A percentile compares a stretch with the other conserved stretches of the same genome.
Conservation (phyloP, 2,113 vertebrate genomes). For the Capricornis sumatraensis region DNA sequence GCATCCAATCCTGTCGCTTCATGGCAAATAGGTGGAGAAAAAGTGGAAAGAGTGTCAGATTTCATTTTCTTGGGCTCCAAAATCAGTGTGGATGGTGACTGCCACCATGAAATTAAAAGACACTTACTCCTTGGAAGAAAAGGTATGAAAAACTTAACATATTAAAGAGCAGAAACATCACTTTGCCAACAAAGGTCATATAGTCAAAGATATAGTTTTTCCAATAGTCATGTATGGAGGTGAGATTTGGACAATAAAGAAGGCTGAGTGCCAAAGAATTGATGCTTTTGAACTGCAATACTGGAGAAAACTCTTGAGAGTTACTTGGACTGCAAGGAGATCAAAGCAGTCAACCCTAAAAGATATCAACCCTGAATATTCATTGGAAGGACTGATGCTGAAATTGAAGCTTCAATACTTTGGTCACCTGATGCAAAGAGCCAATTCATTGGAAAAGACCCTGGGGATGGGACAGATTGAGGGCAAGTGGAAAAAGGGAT, state of each 20-base stretch:
- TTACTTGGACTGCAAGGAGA: not conserved
- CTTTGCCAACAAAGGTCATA: not conserved
- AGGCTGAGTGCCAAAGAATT: not conserved
- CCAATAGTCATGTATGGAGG: not conserved
- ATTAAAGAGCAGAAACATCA: not conserved
- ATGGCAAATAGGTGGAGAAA: not conserved
- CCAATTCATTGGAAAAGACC: not conserved
- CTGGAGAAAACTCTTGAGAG: not conserved
- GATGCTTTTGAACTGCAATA: not conserved
- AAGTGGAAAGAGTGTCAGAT: not conserved
- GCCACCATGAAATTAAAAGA: not conserved
- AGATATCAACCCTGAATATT: not conserved
- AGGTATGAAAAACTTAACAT: not conserved
- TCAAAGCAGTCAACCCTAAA: not conserved
- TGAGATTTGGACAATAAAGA: not conserved
- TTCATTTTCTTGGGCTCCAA: not conserved
- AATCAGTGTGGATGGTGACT: not conserved
- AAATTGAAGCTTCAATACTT: not conserved
- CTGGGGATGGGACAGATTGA: not conserved
- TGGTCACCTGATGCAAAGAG: not conserved
- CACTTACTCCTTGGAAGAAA: not conserved
- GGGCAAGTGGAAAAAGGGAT: not conserved
- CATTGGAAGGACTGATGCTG: not conserved
- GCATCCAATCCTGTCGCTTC: not conserved
- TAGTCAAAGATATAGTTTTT: not conserved